Base-by-base conservation (phyloP, 2,888 invertebrate genomes). In the Pachymerium ferrugineum region DNA sequence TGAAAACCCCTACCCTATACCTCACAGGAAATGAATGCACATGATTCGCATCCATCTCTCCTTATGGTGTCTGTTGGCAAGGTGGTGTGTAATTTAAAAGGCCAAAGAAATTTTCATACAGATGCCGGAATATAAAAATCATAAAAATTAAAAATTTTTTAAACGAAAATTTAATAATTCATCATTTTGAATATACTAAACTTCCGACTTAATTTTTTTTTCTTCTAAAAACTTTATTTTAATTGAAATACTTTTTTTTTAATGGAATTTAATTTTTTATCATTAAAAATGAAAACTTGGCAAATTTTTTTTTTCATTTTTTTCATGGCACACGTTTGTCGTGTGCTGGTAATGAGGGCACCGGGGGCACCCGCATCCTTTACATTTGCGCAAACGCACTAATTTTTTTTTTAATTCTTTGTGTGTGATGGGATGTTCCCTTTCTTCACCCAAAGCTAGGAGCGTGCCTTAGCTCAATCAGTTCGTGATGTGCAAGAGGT, bases 21-120 rank as follows among this genome's bases (percentile, higher is more conserved):
- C 47, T 62, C 62, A n/a, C 62, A 22, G 62, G 62, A 62, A 62
- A 62, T 62, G 62, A 62, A 62, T 62, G 62, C 62, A 62, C 62
- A 62, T 62, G 62, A 62, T 62, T 62, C 62, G 62, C 62, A 62
- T 62, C 62, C 62, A 62, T 62, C 62, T 62, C 62, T 62, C 62
- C 62, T 62, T 62, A 28, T 62, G 62, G 62, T 62, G 62, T 62
- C 62, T 62, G 62, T 62, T 62, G 62, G 62, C 62, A 62, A 62
- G 62, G 62, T 62, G 62, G 62, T 62, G 62, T 62, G 28, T 62
- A 62, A 62, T 62, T 62, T 62, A 62, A 62, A 62, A 25, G 62
- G 62, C 8, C 25, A 62, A n/a, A 28, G 28, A 62, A 62, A 28
- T 5, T n/a, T 28, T 28, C 28, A 1, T 62, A 62, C 62, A 62